Base-by-base conservation (phyloP, 2,113 vertebrate species). In the Vulpes ferrilata region DNA sequence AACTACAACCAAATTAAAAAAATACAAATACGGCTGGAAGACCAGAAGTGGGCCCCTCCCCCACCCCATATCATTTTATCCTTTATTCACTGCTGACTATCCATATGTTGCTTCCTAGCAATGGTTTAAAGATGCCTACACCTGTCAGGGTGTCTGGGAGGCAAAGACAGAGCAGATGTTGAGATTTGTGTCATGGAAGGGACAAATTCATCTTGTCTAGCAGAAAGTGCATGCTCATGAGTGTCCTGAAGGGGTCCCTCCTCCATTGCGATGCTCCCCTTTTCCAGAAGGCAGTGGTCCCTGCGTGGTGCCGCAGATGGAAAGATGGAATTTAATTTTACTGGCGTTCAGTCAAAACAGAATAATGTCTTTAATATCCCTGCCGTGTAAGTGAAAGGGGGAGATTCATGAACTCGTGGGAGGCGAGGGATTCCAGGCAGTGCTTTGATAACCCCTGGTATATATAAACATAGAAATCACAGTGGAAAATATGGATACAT, bases 91-190 rank as follows among this genome's bases (percentile, higher is more conserved):
- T 96, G 98, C 98, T 96, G 95, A 53, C 93, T 23, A 97, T 90
- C 98, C 98, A 98, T 98, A 98, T 98, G 98, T 65, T 97, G 97
- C 98, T 98, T 97, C 97, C 74, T 23, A 93, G 98, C 94, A 65
- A 17, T 5, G 43, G 97, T 93, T 96, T 86, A 87, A 93, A 95
- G 98, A 98, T 38, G 67, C 53, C 76, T 95, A 97, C 98, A 99
- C 99, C 99, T 99, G 99, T 98, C 98, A 99, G 82, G 95, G 83
- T 93, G 98, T 99, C 99, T 99, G 98, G 69, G 98, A 98, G 98
- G 98, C 97, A 97, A 96, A 98, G 98, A 98, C 87, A 94, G 96
- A 98, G 98, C 99, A 99, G 99, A 98, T 99, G 99, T 98, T 98
- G 94, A 98, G 98, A 98, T 99, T 96, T 98, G 97, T 97, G 98